These are phyloP conservation scores for Epinephelus awoara DNA, from an alignment of 2,797 vertebrate genomes.

Conservation along the genomic window DNA sequence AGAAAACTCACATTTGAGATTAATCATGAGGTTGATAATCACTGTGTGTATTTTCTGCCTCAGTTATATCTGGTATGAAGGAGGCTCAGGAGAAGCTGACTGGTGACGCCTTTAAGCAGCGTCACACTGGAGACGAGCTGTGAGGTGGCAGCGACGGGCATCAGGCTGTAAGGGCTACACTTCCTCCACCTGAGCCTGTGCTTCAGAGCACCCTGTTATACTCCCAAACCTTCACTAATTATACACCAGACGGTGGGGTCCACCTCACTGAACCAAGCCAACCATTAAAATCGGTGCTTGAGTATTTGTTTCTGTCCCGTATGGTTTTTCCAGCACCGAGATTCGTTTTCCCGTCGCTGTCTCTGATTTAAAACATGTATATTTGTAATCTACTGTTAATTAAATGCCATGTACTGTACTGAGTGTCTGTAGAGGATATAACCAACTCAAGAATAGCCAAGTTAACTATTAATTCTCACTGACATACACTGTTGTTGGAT, in stretches of 20 bases:
- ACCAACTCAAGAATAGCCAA: constrained; percentile 46
- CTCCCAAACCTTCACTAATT: constrained; percentile 14
- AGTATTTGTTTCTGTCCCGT: constrained; percentile 24
- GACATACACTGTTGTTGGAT: not conserved
- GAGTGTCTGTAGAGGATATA: constrained; percentile 65
- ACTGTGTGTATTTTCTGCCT: not conserved
- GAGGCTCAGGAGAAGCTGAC: constrained; percentile 97
- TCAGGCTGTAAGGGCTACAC: constrained; percentile 76
- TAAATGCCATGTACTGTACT: constrained; percentile 65
- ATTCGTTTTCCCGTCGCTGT: not conserved
- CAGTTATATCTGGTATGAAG: constrained; percentile 95
- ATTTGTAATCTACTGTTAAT: constrained; percentile 48
- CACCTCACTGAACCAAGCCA: constrained; percentile 34
- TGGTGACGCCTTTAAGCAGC: constrained; percentile 90
- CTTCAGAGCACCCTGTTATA: not conserved
- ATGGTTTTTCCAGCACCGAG: not conserved
- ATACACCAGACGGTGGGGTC: constrained; percentile 9
- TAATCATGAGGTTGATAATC: not conserved
- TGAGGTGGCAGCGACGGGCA: constrained; percentile 60
- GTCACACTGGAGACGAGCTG: constrained; percentile 90
- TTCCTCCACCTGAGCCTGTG: constrained; percentile 58
- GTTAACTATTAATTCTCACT: constrained; percentile 23
- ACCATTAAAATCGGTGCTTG: constrained; percentile 45
- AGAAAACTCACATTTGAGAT: not conserved
- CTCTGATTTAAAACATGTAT: constrained; percentile 21